phyloP scores from a whole-genome alignment of 2,797 vertebrate species.

The Enteromius trimaculatus region DNA sequence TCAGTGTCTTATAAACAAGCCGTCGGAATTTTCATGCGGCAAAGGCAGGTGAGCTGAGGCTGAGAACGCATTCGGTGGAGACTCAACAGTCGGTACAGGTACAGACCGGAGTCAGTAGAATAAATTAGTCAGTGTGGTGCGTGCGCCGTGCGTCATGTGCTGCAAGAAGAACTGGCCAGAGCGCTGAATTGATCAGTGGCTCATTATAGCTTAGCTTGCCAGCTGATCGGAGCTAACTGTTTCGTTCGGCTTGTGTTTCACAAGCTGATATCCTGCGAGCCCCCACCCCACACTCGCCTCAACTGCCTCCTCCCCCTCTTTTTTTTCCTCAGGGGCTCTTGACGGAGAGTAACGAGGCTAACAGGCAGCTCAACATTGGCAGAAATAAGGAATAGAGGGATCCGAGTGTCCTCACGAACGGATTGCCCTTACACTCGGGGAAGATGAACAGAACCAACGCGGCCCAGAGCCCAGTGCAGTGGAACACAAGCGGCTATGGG shows the following conservation, averaged over 20 bases:
- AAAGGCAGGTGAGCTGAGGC: conserved; percentile 11
- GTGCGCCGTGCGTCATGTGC: conserved; percentile 74
- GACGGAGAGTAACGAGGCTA: conserved; percentile 65
- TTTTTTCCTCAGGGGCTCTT: conserved; percentile 69
- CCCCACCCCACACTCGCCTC: conserved; percentile 54
- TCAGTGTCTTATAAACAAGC: conserved; percentile 21
- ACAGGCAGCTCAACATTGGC: conserved; percentile 63
- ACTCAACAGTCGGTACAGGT: conserved; percentile 34
- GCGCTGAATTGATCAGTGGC: conserved; percentile 62
- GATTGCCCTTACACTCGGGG: conserved; percentile 70
- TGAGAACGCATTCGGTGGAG: conserved; percentile 25
- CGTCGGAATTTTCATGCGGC: background rate
- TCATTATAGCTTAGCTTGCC: conserved; percentile 70
- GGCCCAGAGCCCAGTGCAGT: conserved; percentile 61
- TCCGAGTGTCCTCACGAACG: conserved; percentile 67
- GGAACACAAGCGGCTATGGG: conserved; percentile 69
- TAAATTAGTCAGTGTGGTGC: conserved; percentile 51
- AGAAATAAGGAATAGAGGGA: conserved; percentile 68
- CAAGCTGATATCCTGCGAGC: conserved; percentile 55
- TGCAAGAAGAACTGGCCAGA: conserved; percentile 62
- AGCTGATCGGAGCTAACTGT: conserved; percentile 62
- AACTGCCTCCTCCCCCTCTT: conserved; percentile 62
- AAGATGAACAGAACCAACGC: conserved; percentile 70
- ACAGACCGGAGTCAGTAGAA: conserved; percentile 33
- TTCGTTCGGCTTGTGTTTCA: conserved; percentile 57